phyloP scores from a whole-genome alignment of 2,113 vertebrate species.

The Anolis carolinensis region DNA sequence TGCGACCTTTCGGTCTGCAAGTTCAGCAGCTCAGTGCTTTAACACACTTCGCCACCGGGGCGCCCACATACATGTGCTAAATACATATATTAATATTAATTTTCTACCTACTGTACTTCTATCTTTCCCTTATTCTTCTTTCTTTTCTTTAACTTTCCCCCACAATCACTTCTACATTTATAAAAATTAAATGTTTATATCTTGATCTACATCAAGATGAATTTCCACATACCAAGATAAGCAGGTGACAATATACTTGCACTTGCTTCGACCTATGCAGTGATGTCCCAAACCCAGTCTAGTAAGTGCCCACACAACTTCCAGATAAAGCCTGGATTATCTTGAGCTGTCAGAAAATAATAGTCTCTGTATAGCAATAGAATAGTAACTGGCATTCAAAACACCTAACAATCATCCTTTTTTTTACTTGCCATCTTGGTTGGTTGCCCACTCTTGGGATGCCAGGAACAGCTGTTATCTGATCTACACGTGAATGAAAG shows the following conservation, averaged over 20 bases:
- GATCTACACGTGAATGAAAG: slow-evolving; percentile 6
- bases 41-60: too few species aligned
- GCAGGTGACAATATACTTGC: background rate
- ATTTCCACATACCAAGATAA: background rate
- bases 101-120: too few species aligned
- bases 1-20: too few species aligned
- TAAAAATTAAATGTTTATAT: background rate
- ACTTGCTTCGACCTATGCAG: background rate
- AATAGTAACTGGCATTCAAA: slow-evolving; percentile 38
- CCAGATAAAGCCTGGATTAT: slow-evolving; percentile 24
- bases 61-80: too few species aligned
- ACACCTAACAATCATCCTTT: slow-evolving; percentile 30
- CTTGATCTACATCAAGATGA: background rate
- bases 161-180: too few species aligned
- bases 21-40: too few species aligned
- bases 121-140: too few species aligned
- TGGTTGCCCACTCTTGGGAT: slow-evolving; percentile 21
- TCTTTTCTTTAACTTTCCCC: too few species aligned
- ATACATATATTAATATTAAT: too few species aligned
- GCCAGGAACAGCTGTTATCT: slow-evolving; percentile 26
- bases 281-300: background rate
- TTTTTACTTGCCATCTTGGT: slow-evolving; percentile 38
- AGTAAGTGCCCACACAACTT: background rate
- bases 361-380: slow-evolving; percentile 29
- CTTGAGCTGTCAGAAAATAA: slow-evolving; percentile 15